Evolutionary conservation across 2,888 invertebrate genomes (phyloP), one percentile per base, ranked within the genome.

Genomic region (Apamea crenata): DNA sequence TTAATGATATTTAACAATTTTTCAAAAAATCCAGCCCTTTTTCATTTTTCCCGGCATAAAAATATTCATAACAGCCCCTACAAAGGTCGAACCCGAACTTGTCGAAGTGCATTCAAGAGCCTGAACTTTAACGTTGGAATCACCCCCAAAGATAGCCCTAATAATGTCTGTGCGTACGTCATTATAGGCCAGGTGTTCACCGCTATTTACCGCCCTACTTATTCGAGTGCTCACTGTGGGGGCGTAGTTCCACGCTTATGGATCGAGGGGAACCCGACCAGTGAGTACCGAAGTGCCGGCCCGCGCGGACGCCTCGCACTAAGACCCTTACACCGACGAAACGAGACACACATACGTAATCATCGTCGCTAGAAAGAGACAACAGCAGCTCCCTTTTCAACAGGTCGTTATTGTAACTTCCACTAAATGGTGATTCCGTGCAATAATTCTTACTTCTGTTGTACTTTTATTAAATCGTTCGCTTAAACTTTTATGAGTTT

Each of bases 331-430:
- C 83, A 82, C 78, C 85, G 83, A 74, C 88, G 81, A 91, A 95
- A 90, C 92, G 94, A 92, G 95, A 96, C 93, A 91, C 91, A 93
- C 78, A 94, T 94, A 94, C 93, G 87, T 83, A 83, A 86, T 81
- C 85, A 77, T 83, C 82, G 81, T 87, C 86, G 94, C 83, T 87
- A 94, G 95, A 96, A 91, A 91, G 93, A 92, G 96, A 96, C 93
- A 91, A 89, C 91, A 90, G 66, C 87, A 90, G 91, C 91, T 90
- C 92, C 93, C 91, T 93, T 95, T 95, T 96, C 96, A 96, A 96
- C 96, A 96, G 96, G 96, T 96, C 96, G 95, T 96, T 96, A 96
- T 95, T 95, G 95, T 95, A 94, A 95, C 94, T 94, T 92, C 93
- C 91, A 94, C 94, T 96, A 94, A 96, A 95, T 95, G 95, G 95